Conservation (phyloP, 2,113 vertebrate genomes). For the Psilopsiagon aurifrons region DNA sequence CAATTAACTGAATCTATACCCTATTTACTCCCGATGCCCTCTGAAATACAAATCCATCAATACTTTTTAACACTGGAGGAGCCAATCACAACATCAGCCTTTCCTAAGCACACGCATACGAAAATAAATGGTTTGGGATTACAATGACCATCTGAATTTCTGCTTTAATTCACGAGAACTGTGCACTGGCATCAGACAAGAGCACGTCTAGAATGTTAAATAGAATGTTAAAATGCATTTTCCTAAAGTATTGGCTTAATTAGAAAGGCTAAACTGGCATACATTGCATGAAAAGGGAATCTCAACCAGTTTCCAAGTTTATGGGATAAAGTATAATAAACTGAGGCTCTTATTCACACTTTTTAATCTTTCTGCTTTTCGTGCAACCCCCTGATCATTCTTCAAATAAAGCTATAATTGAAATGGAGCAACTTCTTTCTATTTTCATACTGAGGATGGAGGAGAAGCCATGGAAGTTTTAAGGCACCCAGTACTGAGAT, state of each 20-base stretch:
- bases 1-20: neutral
- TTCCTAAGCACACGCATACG: neutral
- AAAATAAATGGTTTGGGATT: neutral
- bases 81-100: neutral
- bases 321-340: neutral
- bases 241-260: neutral
- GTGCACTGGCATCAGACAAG: neutral
- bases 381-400: neutral
- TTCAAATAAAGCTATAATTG: slow-evolving; percentile 6
- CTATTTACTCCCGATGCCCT: neutral
- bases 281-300: neutral
- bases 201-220: neutral
- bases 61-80: neutral
- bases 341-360: neutral
- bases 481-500: neutral
- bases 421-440: neutral
- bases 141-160: neutral
- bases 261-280: neutral
- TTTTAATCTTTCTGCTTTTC: slow-evolving; percentile 17
- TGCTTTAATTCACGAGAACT: neutral
- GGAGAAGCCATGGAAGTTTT: neutral
- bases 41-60: neutral
- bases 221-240: neutral
- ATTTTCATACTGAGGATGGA: neutral
- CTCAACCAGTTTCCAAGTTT: neutral